Base-by-base conservation (phyloP, 2,113 vertebrate genomes). In the Astur gentilis region DNA sequence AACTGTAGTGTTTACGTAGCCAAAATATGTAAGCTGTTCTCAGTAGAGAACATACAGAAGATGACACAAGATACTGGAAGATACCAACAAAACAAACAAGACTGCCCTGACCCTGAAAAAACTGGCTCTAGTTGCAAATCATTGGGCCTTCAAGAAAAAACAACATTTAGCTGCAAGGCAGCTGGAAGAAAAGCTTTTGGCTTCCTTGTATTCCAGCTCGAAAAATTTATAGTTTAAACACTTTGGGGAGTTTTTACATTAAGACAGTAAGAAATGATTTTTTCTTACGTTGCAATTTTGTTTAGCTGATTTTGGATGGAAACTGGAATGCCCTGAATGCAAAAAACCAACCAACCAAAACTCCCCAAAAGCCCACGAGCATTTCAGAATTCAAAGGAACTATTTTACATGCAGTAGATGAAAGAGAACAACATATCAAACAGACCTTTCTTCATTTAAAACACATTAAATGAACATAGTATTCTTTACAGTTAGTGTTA, bases 281-380 rank as follows among this genome's bases (percentile, higher is more conserved):
- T 87, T 72, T 69, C 84, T 82, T 82, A 71, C 3, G 5, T 18
- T 57, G 29, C 69, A 57, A 44, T 65, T 94, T 58, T 89, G n/a
- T 86, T 89, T 54, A 69, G 83, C 47, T 93, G 69, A 93, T 85
- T 96, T 93, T 96, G 91, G 89, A 96, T 76, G 23, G 47, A 91
- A 94, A 78, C 8, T 67, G 83, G 77, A 89, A 93, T 96, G 81
- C 36, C 73, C 65, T 82, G 45, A 97, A 89, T 25, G 45, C n/a
- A 72, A 83, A 84, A 55, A 64, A 18, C 4, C 32, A 85, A 90
- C 10, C 27, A 80, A 83, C 3, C 34, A 52, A 45, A 61, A 81
- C 16, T 62, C 29, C 40, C 29, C 32, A 21, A 42, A 93, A 95
- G 55, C 22, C 50, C 82, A 78, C 2, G 6, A 31, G 27, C 44